Base-by-base conservation (phyloP, 2,113 vertebrate species). In the Cynoglossus semilaevis region DNA sequence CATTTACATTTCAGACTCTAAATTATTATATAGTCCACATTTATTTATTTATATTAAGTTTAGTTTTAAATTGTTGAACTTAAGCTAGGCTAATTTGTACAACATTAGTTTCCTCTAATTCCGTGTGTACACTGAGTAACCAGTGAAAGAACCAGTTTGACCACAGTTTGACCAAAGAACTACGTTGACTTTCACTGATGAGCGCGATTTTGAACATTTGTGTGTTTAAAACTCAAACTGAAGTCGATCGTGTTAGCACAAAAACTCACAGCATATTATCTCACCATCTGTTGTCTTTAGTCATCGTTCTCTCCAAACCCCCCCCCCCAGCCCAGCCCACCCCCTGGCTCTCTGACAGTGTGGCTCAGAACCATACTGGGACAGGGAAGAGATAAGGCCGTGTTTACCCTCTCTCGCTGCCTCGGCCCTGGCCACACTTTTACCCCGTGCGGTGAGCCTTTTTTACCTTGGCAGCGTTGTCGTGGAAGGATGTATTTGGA, bases 331-430 rank as follows among this genome's bases (percentile, higher is more conserved):
- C 22, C 2, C 22, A 4, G 22, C 3, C 22, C n/a, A n/a, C 66
- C 44, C 45, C 61, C 17, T 49, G 52, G 70, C 64, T 63, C 68
- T 73, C 55, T 69, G 67, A 70, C 61, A 67, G 63, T 8, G 51
- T 41, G 60, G 51, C 67, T 75, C 51, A 12, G 71, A 57, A 71
- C 74, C 58, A 40, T 58, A 51, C 65, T 60, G 76, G 79, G 80
- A 81, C 67, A 55, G 77, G 69, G 77, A 84, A 75, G 68, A 85
- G 85, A 87, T 84, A 88, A 85, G 70, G 59, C 53, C 53, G 16
- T 86, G 77, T 83, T 87, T 80, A 79, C 78, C 64, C 73, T 70
- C 69, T 68, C 72, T 61, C 70, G 37, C 78, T 70, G 62, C 65
- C 67, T 77, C 83, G 72, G 80, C 63, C 62, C 52, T 71, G 70